Percentiles rank a stretch among this genome's conserved stretches.
These are phyloP conservation scores for Bucorvus abyssinicus DNA, from an alignment of 2,797 vertebrate species.

Conservation along the genomic window DNA sequence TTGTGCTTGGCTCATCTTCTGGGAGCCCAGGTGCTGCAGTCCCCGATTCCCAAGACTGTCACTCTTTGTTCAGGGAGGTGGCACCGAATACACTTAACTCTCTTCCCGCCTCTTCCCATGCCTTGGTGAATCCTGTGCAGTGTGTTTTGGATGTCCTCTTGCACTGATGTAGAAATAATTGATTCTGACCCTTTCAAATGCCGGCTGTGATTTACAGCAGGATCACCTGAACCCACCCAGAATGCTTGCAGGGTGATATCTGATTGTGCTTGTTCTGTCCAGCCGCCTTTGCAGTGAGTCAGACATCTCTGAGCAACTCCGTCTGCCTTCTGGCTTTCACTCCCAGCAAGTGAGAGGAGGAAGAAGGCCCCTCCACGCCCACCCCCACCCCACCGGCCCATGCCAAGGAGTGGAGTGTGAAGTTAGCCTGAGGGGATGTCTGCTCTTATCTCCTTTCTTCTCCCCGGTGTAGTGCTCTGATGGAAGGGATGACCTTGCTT, in stretches of 20 bases:
- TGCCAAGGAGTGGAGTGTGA: not conserved
- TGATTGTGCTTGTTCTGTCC: constrained; percentile 40
- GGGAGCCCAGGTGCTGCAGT: not conserved
- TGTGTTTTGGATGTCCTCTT: not conserved
- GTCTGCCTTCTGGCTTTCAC: constrained; percentile 3
- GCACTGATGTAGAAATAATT: not conserved
- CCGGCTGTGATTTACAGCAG: not conserved
- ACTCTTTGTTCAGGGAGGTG: not conserved
- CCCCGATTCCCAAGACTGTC: not conserved
- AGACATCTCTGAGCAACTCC: constrained; percentile 15
- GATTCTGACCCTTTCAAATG: not conserved
- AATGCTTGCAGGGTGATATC: not conserved
- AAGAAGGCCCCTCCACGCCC: not conserved
- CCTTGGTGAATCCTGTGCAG: not conserved
- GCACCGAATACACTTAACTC: not conserved
- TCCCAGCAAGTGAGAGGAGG: constrained; percentile 21
- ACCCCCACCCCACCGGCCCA: not conserved
- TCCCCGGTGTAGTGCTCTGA: not conserved
- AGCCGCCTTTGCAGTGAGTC: not conserved
- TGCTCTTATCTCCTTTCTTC: not conserved
- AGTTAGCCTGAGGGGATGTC: not conserved
- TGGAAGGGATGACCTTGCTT: not conserved
- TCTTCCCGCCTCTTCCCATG: not conserved
- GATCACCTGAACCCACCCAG: constrained; percentile 21
- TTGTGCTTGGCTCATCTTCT: not conserved